Evolutionary conservation across 2,888 invertebrate genomes (phyloP), one percentile per base, ranked within the genome.

Genomic region (Actias luna): DNA sequence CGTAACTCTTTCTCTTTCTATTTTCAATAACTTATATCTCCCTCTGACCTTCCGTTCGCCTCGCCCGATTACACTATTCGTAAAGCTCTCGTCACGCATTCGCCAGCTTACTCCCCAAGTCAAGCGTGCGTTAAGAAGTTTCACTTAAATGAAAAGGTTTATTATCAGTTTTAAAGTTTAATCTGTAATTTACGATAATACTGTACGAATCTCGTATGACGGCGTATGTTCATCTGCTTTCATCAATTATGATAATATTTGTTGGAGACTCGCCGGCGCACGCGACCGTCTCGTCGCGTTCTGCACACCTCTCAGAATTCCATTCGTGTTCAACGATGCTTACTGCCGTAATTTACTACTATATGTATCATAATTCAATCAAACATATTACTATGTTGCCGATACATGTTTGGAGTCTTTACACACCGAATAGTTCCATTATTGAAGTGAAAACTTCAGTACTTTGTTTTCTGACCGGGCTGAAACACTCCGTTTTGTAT

Each of bases 181-280:
- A 66, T 77, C 71, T 72, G 65, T 52, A 58, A 60, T 58, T 65
- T 36, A 5, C 12, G 7, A 60, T 61, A 67, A 62, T 75, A 74
- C 74, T 71, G 63, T 67, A 70, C 67, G 62, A 72, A 78, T 72
- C 68, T 65, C 35, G 29, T 18, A 61, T 42, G 31, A 29, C 61
- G n/a, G 52, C 58, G 61, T 42, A 42, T 62, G 58, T 58, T 16
- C 18, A 29, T 29, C 84, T 84, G 86, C 89, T 92, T 92, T 91
- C 91, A 87, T 87, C 87, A 90, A 92, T 92, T 91, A 92, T 89
- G 88, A 82, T 89, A 89, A 91, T 90, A 73, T 67, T 60, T 67
- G 72, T 75, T 73, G 68, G 77, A 64, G 73, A 42, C 22, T 42
- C n/a, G 39, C 39, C 16, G n/a, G 33, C 83, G 73, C 83, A 81